Conservation (phyloP, 2,888 invertebrate genomes). For the Ceratothoa steindachneri region DNA sequence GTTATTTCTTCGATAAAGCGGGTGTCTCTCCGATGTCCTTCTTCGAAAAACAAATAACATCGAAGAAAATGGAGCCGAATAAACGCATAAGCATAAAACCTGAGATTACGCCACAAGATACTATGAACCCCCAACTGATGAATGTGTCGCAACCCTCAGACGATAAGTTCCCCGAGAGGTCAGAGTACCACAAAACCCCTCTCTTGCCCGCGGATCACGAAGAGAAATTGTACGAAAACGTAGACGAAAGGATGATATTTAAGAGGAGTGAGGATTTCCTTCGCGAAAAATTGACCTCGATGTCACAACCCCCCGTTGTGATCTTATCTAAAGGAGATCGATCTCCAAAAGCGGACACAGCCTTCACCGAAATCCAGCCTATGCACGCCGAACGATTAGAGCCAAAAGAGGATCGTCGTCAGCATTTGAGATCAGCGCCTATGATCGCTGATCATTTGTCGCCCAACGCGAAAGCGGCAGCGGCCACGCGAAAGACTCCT, state of each 20-base stretch:
- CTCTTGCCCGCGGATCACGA: not conserved
- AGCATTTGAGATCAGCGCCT: not conserved
- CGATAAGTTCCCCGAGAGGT: not conserved
- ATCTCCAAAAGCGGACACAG: too few species aligned
- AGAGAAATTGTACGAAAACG: not conserved
- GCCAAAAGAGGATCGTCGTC: not conserved
- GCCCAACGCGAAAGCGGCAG: too few species aligned
- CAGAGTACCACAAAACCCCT: not conserved
- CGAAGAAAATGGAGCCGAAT: not conserved
- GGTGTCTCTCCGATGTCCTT: not conserved
- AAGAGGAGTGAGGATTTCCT: not conserved
- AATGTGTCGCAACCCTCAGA: not conserved
- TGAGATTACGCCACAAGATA: not conserved
- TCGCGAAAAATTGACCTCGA: not conserved
- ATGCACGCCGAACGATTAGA: not conserved
- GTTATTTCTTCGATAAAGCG: not conserved
- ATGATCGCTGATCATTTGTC: not conserved
- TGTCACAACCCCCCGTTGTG: too few species aligned
- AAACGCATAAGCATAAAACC: not conserved
- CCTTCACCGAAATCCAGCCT: too few species aligned
- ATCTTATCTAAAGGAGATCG: too few species aligned
- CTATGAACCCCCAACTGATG: not conserved
- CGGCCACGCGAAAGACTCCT: slow-evolving; percentile 5
- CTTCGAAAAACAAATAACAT: not conserved
- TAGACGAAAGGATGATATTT: not conserved